phyloP scores from a whole-genome alignment of 2,113 vertebrate species.

The Hyaena hyaena region DNA sequence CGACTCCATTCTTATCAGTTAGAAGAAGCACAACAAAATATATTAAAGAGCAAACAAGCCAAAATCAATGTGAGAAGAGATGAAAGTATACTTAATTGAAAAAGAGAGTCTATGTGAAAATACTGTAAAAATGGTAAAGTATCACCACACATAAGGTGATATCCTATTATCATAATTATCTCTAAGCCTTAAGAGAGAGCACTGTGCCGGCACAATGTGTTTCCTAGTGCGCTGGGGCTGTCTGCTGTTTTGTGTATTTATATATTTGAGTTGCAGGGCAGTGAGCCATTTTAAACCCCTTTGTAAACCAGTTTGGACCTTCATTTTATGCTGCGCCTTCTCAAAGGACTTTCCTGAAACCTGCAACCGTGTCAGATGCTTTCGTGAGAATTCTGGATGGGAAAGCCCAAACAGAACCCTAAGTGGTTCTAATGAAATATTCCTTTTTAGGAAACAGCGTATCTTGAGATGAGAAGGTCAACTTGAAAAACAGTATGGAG shows the following conservation, averaged over 20 bases:
- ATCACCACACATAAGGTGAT: not conserved
- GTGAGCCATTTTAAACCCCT: conserved; percentile 57
- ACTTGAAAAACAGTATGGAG: conserved; percentile 80
- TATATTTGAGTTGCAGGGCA: not conserved
- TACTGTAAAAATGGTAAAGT: not conserved
- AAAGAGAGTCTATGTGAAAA: conserved; percentile 16
- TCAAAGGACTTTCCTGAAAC: conserved; percentile 69
- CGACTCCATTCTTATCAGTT: conserved; percentile 18
- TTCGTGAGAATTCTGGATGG: conserved; percentile 76
- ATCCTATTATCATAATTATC: not conserved
- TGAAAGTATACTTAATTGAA: conserved; percentile 61
- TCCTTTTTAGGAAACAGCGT: conserved; percentile 82
- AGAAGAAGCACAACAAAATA: conserved; percentile 76
- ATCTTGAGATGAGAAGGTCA: conserved; percentile 80
- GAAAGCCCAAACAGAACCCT: conserved; percentile 78
- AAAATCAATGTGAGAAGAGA: conserved; percentile 67
- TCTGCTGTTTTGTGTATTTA: conserved; percentile 28
- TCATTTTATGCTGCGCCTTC: conserved; percentile 68
- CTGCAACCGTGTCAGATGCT: conserved; percentile 70
- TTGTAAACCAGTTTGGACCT: conserved; percentile 64
- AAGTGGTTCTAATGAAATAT: conserved; percentile 82
- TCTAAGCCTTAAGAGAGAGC: conserved; percentile 47
- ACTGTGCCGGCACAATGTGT: not conserved
- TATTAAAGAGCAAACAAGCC: conserved; percentile 41
- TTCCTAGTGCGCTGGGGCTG: conserved; percentile 49